Evolutionary conservation across 2,888 invertebrate species (phyloP).

Genomic region (Drosophila melanosoma): DNA sequence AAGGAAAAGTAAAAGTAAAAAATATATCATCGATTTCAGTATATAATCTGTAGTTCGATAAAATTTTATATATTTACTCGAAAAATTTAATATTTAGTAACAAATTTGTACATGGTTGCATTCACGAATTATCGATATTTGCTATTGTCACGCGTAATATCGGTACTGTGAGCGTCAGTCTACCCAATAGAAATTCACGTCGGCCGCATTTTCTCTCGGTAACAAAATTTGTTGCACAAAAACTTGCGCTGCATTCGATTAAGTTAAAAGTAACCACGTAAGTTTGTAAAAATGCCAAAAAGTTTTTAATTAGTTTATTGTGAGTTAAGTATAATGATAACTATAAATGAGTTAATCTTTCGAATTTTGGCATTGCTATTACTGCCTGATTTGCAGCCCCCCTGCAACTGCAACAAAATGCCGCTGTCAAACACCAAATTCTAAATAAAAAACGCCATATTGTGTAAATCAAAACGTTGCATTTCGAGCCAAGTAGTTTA

Average conservation of each 20-base stretch:
- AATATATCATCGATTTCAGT: neutral
- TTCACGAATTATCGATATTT: constrained; percentile 7
- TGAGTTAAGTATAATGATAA: neutral
- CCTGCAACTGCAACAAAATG: constrained; percentile 63
- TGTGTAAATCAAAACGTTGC: constrained; percentile 39
- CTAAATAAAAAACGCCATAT: constrained; percentile 73
- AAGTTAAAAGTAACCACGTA: constrained; percentile 35
- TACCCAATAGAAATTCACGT: constrained; percentile 46
- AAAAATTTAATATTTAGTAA: neutral
- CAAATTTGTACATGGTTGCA: constrained; percentile 14
- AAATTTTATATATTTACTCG: neutral
- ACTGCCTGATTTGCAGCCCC: constrained; percentile 30
- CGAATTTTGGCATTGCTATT: constrained; percentile 20
- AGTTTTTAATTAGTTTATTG: neutral
- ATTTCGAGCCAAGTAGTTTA: neutral
- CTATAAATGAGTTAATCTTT: constrained; percentile 19
- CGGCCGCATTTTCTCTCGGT: constrained; percentile 61
- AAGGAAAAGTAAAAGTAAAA: too few relatives aligned
- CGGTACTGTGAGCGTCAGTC: constrained; percentile 56
- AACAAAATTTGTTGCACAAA: constrained; percentile 35
- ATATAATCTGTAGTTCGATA: neutral
- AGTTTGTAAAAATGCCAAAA: constrained; percentile 25
- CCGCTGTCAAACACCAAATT: constrained; percentile 50
- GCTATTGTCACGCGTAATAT: constrained; percentile 18
- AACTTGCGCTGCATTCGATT: constrained; percentile 38